Evolutionary conservation across 2,888 invertebrate genomes (phyloP).

Genomic region (Chelonus formosanus): DNA sequence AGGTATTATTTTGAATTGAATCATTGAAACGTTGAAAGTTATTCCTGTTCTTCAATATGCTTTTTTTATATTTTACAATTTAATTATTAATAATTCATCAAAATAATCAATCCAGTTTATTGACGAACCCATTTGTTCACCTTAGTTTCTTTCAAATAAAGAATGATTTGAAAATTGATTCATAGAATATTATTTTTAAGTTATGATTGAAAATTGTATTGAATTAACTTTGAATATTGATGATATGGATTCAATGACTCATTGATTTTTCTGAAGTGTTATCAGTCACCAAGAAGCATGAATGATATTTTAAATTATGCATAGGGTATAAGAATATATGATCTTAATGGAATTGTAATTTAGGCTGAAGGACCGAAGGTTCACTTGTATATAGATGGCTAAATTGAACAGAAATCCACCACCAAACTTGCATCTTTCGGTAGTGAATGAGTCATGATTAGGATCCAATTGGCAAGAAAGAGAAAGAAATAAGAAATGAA

Average conservation of each 20-base stretch:
- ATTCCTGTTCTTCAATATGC: too few relatives aligned
- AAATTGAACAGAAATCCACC: background rate
- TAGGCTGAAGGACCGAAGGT: slow-evolving; percentile 43
- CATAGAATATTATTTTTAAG: too few relatives aligned
- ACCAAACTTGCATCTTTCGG: background rate
- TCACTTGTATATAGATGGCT: slow-evolving; percentile 22
- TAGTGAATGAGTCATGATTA: slow-evolving; percentile 29
- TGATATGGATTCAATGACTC: background rate
- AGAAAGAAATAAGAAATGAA: background rate
- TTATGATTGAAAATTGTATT: too few relatives aligned
- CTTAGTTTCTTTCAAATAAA: too few relatives aligned
- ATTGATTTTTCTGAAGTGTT: slow-evolving; percentile 7
- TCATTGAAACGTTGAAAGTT: too few relatives aligned
- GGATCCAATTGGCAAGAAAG: background rate
- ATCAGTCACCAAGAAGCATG: background rate
- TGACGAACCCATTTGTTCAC: too few relatives aligned
- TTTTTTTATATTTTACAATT: too few relatives aligned
- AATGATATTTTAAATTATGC: slow-evolving; percentile 30
- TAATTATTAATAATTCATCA: too few relatives aligned
- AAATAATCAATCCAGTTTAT: too few relatives aligned
- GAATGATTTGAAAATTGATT: too few relatives aligned
- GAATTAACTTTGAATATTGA: too few relatives aligned
- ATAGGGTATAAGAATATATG: slow-evolving; percentile 28
- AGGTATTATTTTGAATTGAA: too few relatives aligned
- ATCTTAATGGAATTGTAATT: slow-evolving; percentile 58